Evolutionary conservation across 2,888 invertebrate genomes (phyloP).

Genomic region (Cosmorhoe ocellata): DNA sequence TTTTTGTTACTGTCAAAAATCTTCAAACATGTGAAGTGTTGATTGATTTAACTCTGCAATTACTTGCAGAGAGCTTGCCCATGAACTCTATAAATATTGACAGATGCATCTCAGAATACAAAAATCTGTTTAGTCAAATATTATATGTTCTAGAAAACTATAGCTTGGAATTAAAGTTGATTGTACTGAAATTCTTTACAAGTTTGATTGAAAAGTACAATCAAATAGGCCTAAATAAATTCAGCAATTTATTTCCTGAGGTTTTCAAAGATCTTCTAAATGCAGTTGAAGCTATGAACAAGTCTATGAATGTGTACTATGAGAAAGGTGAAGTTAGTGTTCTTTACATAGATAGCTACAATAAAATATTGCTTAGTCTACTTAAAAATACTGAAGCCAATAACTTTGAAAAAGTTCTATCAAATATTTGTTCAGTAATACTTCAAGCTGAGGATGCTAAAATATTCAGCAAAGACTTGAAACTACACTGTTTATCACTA

Average conservation of each 20-base stretch:
- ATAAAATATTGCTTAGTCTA: slow-evolving; percentile 45
- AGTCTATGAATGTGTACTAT: slow-evolving; percentile 52
- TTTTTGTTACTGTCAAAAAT: slow-evolving; percentile 62
- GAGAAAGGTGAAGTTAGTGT: slow-evolving; percentile 58
- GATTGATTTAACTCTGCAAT: slow-evolving; percentile 58
- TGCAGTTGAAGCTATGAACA: slow-evolving; percentile 53
- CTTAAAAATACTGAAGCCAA: slow-evolving; percentile 42
- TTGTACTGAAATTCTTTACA: slow-evolving; percentile 59
- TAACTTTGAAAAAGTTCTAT: slow-evolving; percentile 41
- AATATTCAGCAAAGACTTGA: slow-evolving; percentile 55
- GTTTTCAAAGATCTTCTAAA: slow-evolving; percentile 49
- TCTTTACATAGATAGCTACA: slow-evolving; percentile 50
- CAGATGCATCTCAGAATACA: slow-evolving; percentile 41
- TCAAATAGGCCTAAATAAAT: slow-evolving; percentile 48
- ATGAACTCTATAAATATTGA: slow-evolving; percentile 55
- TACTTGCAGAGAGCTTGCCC: slow-evolving; percentile 65
- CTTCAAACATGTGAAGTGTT: slow-evolving; percentile 58
- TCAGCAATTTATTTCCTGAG: slow-evolving; percentile 49
- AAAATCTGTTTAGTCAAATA: slow-evolving; percentile 47
- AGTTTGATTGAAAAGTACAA: slow-evolving; percentile 58
- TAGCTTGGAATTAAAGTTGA: slow-evolving; percentile 63
- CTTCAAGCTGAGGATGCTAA: slow-evolving; percentile 44
- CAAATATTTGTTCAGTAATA: slow-evolving; percentile 54
- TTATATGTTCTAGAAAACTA: slow-evolving; percentile 61
- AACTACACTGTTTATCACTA: slow-evolving; percentile 54